phyloP scores from a whole-genome alignment of 2,797 vertebrate genomes.

The Perodicticus potto region DNA sequence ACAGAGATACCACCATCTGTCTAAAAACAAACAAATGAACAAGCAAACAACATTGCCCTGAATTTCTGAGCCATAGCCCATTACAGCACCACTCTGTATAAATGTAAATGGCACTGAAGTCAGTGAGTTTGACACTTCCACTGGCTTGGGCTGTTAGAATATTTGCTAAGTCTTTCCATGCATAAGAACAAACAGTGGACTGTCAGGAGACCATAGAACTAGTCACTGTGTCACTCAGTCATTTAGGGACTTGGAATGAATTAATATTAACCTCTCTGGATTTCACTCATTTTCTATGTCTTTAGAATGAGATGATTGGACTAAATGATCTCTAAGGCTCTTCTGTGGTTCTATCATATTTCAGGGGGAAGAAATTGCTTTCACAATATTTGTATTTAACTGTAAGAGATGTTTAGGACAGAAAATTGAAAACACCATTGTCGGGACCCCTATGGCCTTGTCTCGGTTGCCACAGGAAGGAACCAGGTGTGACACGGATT shows the following conservation, averaged over 20 bases:
- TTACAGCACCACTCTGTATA: not conserved
- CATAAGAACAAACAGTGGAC: not conserved
- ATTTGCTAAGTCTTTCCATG: not conserved
- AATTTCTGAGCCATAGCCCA: not conserved
- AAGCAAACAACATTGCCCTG: not conserved
- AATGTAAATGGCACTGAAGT: not conserved
- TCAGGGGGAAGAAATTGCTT: not conserved
- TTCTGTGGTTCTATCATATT: not conserved
- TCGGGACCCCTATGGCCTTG: no score
- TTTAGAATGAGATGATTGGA: slow-evolving; percentile 8
- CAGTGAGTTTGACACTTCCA: not conserved
- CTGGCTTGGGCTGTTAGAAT: not conserved
- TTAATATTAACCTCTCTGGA: not conserved
- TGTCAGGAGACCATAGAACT: slow-evolving; percentile 9
- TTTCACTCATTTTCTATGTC: not conserved
- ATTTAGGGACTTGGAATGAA: not conserved
- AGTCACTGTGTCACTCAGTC: not conserved
- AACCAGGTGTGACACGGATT: no score
- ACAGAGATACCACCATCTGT: not conserved
- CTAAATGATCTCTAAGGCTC: not conserved
- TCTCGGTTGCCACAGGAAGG: no score
- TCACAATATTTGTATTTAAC: not conserved
- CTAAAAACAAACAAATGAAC: not conserved
- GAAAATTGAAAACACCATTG: not conserved
- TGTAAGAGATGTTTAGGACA: not conserved